phyloP scores from a whole-genome alignment of 2,888 invertebrate species.

The Nysson spinosus region DNA sequence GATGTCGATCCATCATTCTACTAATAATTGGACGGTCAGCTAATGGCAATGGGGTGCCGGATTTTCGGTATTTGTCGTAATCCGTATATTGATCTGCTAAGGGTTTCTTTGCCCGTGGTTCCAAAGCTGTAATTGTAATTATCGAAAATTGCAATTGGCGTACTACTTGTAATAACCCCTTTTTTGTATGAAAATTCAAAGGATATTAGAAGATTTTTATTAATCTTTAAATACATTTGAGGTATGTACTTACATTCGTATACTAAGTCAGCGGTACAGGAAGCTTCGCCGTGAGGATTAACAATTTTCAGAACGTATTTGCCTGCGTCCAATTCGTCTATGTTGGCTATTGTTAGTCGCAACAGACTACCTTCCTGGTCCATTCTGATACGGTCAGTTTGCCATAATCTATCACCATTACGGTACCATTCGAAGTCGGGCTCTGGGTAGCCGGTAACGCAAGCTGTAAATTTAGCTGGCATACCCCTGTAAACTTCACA shows the following conservation, averaged over 20 bases:
- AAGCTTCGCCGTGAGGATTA: constrained; percentile 91
- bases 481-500: constrained; percentile 91
- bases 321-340: constrained; percentile 89
- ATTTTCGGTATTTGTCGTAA: constrained; percentile 89
- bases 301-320: constrained; percentile 89
- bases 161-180: too few species aligned
- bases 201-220: too few species aligned
- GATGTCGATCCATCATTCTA: constrained; percentile 92
- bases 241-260: constrained; percentile 86
- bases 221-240: too few species aligned
- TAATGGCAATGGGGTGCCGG: constrained; percentile 91
- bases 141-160: too few species aligned
- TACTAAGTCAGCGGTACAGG: constrained; percentile 87
- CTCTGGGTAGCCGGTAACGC: constrained; percentile 91
- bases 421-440: constrained; percentile 93
- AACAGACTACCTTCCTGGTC: constrained; percentile 90
- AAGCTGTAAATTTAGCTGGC: constrained; percentile 96
- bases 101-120: constrained; percentile 83
- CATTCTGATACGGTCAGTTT: constrained; percentile 89
- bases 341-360: constrained; percentile 87
- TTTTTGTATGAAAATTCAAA: too few species aligned
- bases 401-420: constrained; percentile 87
- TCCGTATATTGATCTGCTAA: constrained; percentile 89
- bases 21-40: constrained; percentile 95
- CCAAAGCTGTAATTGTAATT: constrained; percentile 80